These are phyloP conservation scores for Phallusia fumigata DNA, from an alignment of 23 tunicate genomes.

Conservation along the genomic window DNA sequence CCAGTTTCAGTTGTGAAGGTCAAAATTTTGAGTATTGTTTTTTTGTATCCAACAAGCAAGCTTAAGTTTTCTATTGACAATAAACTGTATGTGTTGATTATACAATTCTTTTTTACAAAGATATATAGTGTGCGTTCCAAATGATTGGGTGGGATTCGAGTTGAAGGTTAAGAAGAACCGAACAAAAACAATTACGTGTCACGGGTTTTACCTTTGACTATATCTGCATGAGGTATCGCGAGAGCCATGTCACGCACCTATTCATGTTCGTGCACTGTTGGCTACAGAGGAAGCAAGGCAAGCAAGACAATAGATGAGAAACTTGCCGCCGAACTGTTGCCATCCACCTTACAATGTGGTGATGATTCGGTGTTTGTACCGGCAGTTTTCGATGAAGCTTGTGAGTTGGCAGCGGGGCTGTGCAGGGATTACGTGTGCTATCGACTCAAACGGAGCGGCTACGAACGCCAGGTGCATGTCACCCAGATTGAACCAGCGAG, in stretches of 20 bases:
- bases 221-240: too few species aligned
- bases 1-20: too few species aligned
- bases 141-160: too few species aligned
- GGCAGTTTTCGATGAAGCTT: slow-evolving; percentile 29
- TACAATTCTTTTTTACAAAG: too few species aligned
- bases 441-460: slow-evolving; percentile 64
- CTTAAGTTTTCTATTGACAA: too few species aligned
- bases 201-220: too few species aligned
- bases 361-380: slow-evolving; percentile 76
- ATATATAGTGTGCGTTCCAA: too few species aligned
- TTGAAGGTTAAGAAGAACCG: too few species aligned
- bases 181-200: too few species aligned
- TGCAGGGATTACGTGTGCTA: slow-evolving; percentile 74
- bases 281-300: not conserved
- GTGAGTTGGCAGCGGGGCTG: slow-evolving; percentile 41
- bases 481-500: slow-evolving; percentile 54
- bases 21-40: too few species aligned
- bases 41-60: too few species aligned
- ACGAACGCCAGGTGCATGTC: slow-evolving; percentile 35
- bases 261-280: not conserved
- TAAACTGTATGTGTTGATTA: too few species aligned
- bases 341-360: not conserved
- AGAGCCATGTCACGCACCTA: not conserved
- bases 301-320: not conserved
- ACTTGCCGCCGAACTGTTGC: not conserved